Base-by-base conservation (phyloP, 2,797 vertebrate species). In the Accipiter superciliosus region DNA sequence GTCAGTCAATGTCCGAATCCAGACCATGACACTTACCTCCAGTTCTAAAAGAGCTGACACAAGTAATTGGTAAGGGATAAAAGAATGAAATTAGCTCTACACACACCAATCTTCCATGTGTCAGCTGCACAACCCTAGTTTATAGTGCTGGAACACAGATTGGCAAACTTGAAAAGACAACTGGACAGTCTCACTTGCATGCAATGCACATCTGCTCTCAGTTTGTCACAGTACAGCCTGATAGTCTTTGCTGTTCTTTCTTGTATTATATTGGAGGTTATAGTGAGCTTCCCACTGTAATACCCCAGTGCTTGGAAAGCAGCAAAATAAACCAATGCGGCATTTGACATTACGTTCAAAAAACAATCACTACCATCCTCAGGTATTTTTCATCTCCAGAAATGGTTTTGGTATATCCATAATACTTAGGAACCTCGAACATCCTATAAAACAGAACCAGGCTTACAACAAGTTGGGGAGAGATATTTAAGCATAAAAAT, bases 251-350 rank as follows among this genome's bases (percentile, higher is more conserved):
- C 58, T 83, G 66, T 4, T 44, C 59, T 15, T 22, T 3, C 44
- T 6, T 26, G 24, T 31, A 3, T 9, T 15, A 0, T 0, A 4
- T 4, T 20, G 40, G 9, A n/a, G 35, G 5, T 15, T 4, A 9
- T 13, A 59, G 61, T 1, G 33, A 90, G 39, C 55, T 78, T 87
- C 52, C 29, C 50, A 39, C 26, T 8, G 13, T 7, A 7, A 40
- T 25, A 26, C 4, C 33, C 3, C 45, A 15, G 7, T 4, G 12
- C 42, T 72, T 8, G 24, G 15, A 35, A 72, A 45, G 11, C 11
- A 70, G 10, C 0, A 10, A 62, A 29, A 16, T 33, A 29, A 58
- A 28, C 15, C 50, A 26, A 3, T 2, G 18, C 0, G 7, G 29
- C 24, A 17, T 17, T 1, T 11, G 6, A 40, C 0, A 1, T 8